Conservation (phyloP, 1,140 invertebrate genomes). For the Neuroterus valhalla region DNA sequence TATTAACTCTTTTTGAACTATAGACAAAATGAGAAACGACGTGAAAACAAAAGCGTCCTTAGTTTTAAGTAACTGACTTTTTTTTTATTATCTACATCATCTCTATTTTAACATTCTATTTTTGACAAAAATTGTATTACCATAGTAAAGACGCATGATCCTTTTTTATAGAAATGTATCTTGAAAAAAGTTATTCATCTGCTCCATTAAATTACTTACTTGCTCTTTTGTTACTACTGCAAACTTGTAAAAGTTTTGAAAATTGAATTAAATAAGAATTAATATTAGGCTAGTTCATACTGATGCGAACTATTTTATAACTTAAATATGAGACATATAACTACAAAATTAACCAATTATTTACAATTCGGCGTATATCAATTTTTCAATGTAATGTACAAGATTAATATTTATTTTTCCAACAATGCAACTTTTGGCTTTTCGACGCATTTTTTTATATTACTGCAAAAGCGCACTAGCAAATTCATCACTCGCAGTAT, state of each 20-base stretch:
- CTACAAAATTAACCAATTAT: neutral
- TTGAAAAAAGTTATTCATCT: neutral
- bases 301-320: neutral
- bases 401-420: neutral
- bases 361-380: conserved; percentile 10
- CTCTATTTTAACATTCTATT: neutral
- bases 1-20: no score
- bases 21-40: no score
- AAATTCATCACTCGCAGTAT: neutral
- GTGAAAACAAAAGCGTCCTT: neutral
- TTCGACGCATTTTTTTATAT: neutral
- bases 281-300: neutral
- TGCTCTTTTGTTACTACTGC: no score
- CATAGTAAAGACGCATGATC: neutral
- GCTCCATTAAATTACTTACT: neutral
- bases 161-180: neutral
- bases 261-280: neutral
- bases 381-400: neutral
- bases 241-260: neutral
- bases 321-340: neutral
- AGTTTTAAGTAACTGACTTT: conserved; percentile 8
- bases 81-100: neutral
- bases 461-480: neutral
- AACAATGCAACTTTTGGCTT: neutral
- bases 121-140: neutral